phyloP scores from a whole-genome alignment of 2,888 invertebrate species.

The Coenonympha arcania region DNA sequence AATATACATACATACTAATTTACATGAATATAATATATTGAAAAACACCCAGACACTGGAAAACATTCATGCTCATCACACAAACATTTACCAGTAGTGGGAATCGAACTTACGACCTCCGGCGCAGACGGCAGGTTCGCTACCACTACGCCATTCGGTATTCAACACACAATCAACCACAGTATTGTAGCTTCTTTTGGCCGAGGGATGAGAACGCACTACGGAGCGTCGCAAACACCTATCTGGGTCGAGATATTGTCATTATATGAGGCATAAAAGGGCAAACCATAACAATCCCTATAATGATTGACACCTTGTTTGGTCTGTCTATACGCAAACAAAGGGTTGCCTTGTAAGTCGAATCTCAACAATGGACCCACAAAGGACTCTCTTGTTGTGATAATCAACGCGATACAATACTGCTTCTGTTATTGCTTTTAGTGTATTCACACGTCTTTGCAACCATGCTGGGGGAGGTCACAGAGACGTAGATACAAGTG shows the following conservation, averaged over 20 bases:
- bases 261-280: background rate
- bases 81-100: no score
- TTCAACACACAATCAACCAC: no score
- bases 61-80: no score
- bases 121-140: no score
- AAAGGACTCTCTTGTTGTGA: conserved; percentile 3
- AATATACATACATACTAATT: no score
- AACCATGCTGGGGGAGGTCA: background rate
- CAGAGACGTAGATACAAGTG: no score
- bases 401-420: conserved; percentile 6
- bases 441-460: background rate
- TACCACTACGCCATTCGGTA: no score
- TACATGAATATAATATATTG: no score
- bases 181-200: no score
- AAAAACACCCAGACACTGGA: no score
- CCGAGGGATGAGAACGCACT: background rate
- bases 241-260: background rate
- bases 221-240: background rate
- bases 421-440: background rate
- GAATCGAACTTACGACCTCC: no score
- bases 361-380: conserved; percentile 8
- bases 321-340: conserved; percentile 35
- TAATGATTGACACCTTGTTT: conserved; percentile 41
- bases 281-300: conserved; percentile 30
- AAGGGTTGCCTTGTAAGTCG: conserved; percentile 18